Percentiles rank a stretch among this genome's conserved stretches.
Evolutionary conservation across 1,140 invertebrate species (phyloP).

Genomic region (Helicoverpa armigera): DNA sequence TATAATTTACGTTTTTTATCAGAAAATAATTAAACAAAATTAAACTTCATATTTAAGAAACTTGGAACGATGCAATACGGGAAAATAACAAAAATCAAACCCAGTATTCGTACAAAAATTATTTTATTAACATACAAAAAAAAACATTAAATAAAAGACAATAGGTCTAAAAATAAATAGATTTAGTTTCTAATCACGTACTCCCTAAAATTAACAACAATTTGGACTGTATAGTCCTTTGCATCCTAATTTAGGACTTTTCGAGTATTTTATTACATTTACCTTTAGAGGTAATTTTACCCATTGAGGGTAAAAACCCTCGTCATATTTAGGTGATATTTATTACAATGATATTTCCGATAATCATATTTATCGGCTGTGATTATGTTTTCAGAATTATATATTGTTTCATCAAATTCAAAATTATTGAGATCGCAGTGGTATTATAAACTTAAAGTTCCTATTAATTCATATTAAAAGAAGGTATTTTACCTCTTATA

Average conservation of each 20-base stretch:
- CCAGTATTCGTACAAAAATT: background rate
- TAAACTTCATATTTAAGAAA: too few relatives aligned
- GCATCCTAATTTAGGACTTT: slow-evolving; percentile 58
- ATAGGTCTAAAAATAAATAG: slow-evolving; percentile 44
- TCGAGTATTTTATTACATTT: slow-evolving; percentile 41
- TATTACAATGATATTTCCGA: background rate
- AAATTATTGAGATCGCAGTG: too few relatives aligned
- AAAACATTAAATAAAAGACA: slow-evolving; percentile 39
- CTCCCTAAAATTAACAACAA: slow-evolving; percentile 39
- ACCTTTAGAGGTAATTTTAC: background rate
- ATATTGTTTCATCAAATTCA: too few relatives aligned
- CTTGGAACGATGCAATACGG: too few relatives aligned
- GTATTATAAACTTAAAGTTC: too few relatives aligned
- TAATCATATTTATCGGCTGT: too few relatives aligned
- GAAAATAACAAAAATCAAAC: background rate
- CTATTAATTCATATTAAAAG: too few relatives aligned
- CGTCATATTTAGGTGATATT: background rate
- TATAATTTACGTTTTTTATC: too few relatives aligned
- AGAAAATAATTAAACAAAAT: too few relatives aligned
- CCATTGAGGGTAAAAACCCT: background rate
- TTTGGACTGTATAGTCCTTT: slow-evolving; percentile 51
- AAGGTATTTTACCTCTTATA: too few relatives aligned
- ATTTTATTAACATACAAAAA: slow-evolving; percentile 49
- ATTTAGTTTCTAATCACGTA: slow-evolving; percentile 43
- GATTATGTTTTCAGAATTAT: too few relatives aligned